Evolutionary conservation across 1,140 invertebrate species (phyloP).

Genomic region (Drosophila pseudoananassae): DNA sequence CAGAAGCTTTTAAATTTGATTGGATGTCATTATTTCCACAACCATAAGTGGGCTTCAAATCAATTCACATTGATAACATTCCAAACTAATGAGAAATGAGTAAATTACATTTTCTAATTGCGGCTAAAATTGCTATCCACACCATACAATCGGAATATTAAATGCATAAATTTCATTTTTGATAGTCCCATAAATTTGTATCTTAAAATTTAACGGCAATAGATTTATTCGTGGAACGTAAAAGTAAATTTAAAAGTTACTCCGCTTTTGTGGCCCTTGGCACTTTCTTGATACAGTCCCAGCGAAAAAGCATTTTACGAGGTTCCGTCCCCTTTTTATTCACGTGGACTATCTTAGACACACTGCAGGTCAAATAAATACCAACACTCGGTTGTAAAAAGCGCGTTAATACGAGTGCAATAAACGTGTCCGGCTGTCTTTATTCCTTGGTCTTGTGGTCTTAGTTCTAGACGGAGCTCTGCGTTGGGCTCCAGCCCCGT

Average conservation of each 20-base stretch:
- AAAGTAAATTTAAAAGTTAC: neutral
- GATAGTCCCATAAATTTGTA: neutral
- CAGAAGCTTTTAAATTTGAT: neutral
- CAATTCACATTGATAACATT: neutral
- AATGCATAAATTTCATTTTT: neutral
- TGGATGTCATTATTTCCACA: neutral
- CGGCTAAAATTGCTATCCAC: neutral
- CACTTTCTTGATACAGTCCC: too few species aligned
- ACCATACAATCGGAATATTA: neutral
- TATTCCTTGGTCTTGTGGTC: constrained; percentile 16
- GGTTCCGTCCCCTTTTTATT: constrained; percentile 9
- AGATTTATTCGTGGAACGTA: neutral
- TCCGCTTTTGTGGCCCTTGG: too few species aligned
- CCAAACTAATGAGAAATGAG: neutral
- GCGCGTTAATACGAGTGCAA: constrained; percentile 68
- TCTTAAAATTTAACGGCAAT: neutral
- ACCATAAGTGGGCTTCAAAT: neutral
- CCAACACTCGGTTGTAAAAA: constrained; percentile 64
- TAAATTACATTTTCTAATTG: neutral
- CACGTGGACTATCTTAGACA: constrained; percentile 12
- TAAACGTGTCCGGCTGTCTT: constrained; percentile 58
- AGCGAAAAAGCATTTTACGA: constrained; percentile 1
- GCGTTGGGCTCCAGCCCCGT: neutral
- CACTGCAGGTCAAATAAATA: constrained; percentile 59
- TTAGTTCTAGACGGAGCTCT: neutral